phyloP scores from a whole-genome alignment of 2,113 vertebrate species.

The Tor tambroides region DNA sequence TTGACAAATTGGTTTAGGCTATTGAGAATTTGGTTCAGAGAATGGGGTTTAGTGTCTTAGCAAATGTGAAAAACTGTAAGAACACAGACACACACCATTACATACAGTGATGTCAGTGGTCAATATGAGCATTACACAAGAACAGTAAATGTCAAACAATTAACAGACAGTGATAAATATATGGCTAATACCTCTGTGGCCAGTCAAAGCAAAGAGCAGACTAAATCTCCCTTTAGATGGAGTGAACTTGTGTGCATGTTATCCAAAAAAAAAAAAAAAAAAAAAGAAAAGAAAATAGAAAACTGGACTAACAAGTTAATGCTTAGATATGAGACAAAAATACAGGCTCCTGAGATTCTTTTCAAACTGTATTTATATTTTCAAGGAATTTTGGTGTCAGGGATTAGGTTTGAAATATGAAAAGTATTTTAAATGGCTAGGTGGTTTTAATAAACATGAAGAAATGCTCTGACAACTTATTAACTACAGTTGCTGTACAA shows the following conservation, averaged over 20 bases:
- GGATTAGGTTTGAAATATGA: slow-evolving; percentile 18
- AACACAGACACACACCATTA: slow-evolving; percentile 34
- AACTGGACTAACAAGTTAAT: not conserved
- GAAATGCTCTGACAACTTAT: not conserved
- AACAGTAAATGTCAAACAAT: slow-evolving; percentile 41
- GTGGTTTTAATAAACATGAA: not conserved
- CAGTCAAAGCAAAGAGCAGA: slow-evolving; percentile 31
- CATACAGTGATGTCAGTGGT: slow-evolving; percentile 48
- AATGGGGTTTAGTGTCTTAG: no score
- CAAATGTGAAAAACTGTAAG: not conserved
- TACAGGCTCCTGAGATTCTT: not conserved
- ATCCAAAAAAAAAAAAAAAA: not conserved
- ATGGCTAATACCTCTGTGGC: not conserved
- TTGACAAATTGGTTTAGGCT: no score
- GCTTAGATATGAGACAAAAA: not conserved
- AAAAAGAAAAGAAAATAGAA: not conserved
- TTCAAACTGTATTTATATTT: not conserved
- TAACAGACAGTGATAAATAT: slow-evolving; percentile 22
- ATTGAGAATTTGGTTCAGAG: no score
- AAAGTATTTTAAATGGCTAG: not conserved
- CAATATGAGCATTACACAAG: slow-evolving; percentile 36
- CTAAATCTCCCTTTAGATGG: slow-evolving; percentile 30
- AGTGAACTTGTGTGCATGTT: not conserved
- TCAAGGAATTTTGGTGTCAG: not conserved
- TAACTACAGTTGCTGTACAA: not conserved